Evolutionary conservation across 92 coral and sea anemone genomes (phyloP).

Genomic region (Plumapathes pennacea): DNA sequence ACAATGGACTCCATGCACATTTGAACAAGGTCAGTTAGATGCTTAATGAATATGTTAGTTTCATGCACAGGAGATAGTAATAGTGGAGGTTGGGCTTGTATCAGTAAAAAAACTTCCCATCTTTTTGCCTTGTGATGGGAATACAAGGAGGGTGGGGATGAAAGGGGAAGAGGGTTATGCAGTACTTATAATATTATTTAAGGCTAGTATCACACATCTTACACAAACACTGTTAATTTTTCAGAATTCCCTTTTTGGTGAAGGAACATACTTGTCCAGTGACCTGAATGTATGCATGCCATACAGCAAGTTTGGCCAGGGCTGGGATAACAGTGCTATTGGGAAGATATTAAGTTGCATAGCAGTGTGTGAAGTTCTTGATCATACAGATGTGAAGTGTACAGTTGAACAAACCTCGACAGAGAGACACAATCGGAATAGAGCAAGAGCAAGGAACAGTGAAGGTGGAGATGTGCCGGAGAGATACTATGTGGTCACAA

Average conservation of each 20-base stretch:
- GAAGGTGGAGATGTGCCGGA: conserved; percentile 98
- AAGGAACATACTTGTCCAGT: conserved; percentile 96
- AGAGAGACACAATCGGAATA: conserved; percentile 42
- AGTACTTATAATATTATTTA: too few relatives aligned
- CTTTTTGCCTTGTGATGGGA: too few relatives aligned
- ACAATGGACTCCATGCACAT: conserved; percentile 94
- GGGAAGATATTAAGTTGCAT: conserved; percentile 85
- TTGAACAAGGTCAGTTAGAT: conserved; percentile 73
- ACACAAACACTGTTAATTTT: too few relatives aligned
- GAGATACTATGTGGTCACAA: conserved; percentile 95
- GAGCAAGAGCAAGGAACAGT: conserved; percentile 91
- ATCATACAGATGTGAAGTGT: conserved; percentile 97
- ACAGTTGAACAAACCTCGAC: conserved; percentile 40
- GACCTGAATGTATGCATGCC: conserved; percentile 88
- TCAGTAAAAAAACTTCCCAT: too few relatives aligned
- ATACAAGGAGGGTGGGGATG: too few relatives aligned
- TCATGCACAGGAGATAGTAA: neutral
- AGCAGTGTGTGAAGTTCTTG: conserved; percentile 92
- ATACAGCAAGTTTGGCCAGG: conserved; percentile 83
- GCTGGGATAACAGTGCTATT: conserved; percentile 72
- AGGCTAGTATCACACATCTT: too few relatives aligned
- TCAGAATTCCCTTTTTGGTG: conserved; percentile 95
- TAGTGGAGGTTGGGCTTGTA: too few relatives aligned
- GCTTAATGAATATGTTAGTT: neutral
- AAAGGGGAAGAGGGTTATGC: too few relatives aligned